Base-by-base conservation (phyloP, 2,888 invertebrate genomes). In the Pollenia griseotomentosa region DNA sequence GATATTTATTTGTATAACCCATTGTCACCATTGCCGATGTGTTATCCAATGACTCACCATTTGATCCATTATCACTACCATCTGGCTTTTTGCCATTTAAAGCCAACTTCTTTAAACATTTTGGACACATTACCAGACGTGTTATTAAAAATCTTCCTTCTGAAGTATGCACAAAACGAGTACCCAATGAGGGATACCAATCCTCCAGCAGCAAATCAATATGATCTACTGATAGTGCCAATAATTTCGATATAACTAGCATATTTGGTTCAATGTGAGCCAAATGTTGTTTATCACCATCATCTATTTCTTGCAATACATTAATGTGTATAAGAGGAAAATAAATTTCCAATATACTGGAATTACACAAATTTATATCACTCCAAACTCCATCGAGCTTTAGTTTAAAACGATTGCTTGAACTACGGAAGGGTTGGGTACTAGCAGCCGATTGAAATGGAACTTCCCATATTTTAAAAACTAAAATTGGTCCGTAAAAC, bases 141-240 rank as follows among this genome's bases (percentile, higher is more conserved):
- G 99, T 99, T 74, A 99, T 98, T 55, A 99, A 94, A 92, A 99
- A 97, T 90, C 98, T 96, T 0, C 99, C 99, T 90, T 99, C 98
- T 0, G 98, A 98, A 0, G 99, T 99, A 93, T 99, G 99, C 3
- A 99, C 98, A 94, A 99, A 99, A 57, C 99, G 95, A 0, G 99
- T 99, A 23, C 99, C 99, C 79, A 99, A 94, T 0, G 98, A 98
- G 0, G 99, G 99, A 93, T 98, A 99, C 99, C 99, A 99, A 94
- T 99, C 99, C 93, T 99, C 99, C 0, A 99, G 94, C 70, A 99
- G 94, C 74, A 98, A 96, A 93, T 99, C 99, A 88, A 99, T 97
- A 92, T 99, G 98, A 93, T 99, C 99, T 0, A 99, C 98, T 4
- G 98, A 96, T 46, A 98, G 94, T 0, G 99, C 97, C 81, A 99